Evolutionary conservation across 2,113 vertebrate genomes (phyloP), one percentile per base, ranked within the genome.

Genomic region (Oncorhynchus nerka): DNA sequence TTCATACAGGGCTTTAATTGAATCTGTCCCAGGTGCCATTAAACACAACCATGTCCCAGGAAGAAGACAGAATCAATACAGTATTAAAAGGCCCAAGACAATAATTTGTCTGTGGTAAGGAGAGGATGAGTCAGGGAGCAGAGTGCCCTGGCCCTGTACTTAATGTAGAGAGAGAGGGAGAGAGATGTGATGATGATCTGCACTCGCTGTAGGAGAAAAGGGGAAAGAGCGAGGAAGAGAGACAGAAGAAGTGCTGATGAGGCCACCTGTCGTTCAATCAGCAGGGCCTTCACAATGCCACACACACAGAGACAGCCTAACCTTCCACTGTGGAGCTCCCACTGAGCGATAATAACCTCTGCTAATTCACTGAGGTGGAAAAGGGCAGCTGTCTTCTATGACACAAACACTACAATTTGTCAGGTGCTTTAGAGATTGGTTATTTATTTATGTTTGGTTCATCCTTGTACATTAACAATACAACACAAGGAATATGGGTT

Each of bases 41-140:
- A 73, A 78, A 71, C n/a, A 77, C 34, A 79, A 72, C 78, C 73
- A 74, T 45, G 57, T 77, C 32, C 13, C 64, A 48, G 68, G 68
- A 28, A 77, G 65, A 78, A 69, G 59, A 62, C n/a, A 74, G 68
- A 61, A 87, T 87, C 75, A 34, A 84, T 77, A 79, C 34, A 55
- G 78, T 79, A 85, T 87, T 88, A 79, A 80, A 82, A 74, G 64
- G 68, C 19, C 51, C 55, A 48, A 30, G 75, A 55, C 77, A 22
- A 51, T 78, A 70, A 73, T 79, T 76, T 68, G 66, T 77, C 78
- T 75, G 59, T 66, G 64, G 13, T 34, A 32, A 30, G n/a, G n/a
- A 32, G 16, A 32, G 28, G 30, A 68, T 30, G 26, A 68, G 74
- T 55, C 9, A 70, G 22, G 24, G 65, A 20, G 24, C 49, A 62